Evolutionary conservation across 2,888 invertebrate genomes (phyloP).

Genomic region (Hyalella azteca): DNA sequence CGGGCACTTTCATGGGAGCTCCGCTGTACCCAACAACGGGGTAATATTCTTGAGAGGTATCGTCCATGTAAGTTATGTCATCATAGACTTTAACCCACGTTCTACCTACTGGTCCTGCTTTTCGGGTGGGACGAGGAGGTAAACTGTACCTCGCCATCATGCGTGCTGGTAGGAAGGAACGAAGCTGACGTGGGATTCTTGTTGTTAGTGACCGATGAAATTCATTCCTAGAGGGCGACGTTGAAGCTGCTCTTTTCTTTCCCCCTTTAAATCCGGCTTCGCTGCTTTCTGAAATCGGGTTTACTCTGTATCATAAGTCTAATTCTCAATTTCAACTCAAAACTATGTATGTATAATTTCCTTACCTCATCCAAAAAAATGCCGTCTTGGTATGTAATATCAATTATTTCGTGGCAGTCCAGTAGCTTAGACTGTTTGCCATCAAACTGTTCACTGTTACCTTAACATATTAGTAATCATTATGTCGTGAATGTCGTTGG

Average conservation of each 20-base stretch:
- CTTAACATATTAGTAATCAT: no score
- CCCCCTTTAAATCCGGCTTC: conserved; percentile 72
- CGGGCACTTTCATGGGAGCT: conserved; percentile 42
- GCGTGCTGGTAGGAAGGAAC: conserved; percentile 79
- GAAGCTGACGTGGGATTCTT: conserved; percentile 70
- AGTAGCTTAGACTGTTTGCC: no score
- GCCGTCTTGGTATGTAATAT: no score
- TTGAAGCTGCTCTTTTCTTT: conserved; percentile 76
- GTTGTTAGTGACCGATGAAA: background rate
- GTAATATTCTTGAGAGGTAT: conserved; percentile 41
- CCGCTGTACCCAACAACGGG: conserved; percentile 51
- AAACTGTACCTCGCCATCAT: conserved; percentile 72
- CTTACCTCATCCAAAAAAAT: no score
- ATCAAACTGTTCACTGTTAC: no score
- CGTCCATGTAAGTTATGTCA: conserved; percentile 55
- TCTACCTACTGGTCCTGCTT: conserved; percentile 54
- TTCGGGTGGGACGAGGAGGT: conserved; percentile 49
- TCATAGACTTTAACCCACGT: conserved; percentile 69
- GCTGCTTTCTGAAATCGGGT: conserved; percentile 74
- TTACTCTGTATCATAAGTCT: no score
- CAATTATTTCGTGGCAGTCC: no score
- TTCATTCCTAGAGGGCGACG: conserved; percentile 72
- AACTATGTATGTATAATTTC: no score
- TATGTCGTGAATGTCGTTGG: no score
- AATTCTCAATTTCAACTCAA: no score